Conservation (phyloP, 2,797 vertebrate species). For the Leptoclinus maculatus region DNA sequence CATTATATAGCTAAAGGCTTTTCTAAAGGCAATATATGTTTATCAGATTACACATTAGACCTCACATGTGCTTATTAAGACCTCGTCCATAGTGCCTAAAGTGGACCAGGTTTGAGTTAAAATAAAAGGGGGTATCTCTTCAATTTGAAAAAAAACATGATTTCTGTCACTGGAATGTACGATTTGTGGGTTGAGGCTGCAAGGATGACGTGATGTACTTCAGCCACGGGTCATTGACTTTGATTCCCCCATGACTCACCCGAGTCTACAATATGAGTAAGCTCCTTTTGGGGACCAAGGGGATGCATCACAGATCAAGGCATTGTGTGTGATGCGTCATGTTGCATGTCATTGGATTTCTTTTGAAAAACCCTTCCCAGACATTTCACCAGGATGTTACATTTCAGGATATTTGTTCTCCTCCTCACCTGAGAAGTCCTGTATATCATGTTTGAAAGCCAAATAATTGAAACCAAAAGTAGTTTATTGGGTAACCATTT, state of each 20-base stretch:
- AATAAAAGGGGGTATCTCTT: not conserved
- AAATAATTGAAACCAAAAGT: conserved; percentile 58
- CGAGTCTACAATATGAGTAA: conserved; percentile 58
- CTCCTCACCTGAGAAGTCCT: conserved; percentile 40
- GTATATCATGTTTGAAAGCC: conserved; percentile 56
- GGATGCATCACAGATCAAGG: conserved; percentile 55
- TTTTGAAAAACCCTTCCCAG: conserved; percentile 43
- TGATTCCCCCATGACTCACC: conserved; percentile 67
- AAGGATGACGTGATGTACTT: conserved; percentile 67
- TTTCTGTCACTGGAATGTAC: conserved; percentile 46
- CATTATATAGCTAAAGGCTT: conserved; percentile 9
- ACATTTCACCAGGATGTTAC: conserved; percentile 24
- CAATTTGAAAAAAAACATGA: conserved; percentile 15
- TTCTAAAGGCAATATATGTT: conserved; percentile 17
- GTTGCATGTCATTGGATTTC: conserved; percentile 57
- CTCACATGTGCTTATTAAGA: not conserved
- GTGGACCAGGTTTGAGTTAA: not conserved
- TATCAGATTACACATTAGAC: conserved; percentile 29
- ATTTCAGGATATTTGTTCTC: conserved; percentile 54
- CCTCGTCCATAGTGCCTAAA: not conserved
- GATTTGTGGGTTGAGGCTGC: conserved; percentile 52
- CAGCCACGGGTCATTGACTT: conserved; percentile 69
- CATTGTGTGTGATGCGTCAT: conserved; percentile 60
- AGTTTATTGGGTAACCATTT: conserved; percentile 46
- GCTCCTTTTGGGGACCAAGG: conserved; percentile 59